These are phyloP conservation scores for Cyclophora punctaria DNA, from an alignment of 2,888 invertebrate genomes.

Conservation along the genomic window DNA sequence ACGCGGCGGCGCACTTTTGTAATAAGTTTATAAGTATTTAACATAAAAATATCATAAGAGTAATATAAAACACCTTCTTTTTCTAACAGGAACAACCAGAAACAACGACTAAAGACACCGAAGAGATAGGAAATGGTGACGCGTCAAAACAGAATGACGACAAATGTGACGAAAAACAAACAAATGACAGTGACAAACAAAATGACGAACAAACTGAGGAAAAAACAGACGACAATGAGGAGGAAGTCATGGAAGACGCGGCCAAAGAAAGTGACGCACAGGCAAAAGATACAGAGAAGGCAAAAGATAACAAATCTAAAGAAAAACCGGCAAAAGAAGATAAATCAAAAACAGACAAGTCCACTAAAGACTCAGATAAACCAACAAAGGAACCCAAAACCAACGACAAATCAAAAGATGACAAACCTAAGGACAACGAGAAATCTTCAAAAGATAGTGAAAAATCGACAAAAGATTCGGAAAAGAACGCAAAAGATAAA, in stretches of 20 bases:
- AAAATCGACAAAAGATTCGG: conserved; percentile 3
- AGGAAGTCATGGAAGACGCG: conserved; percentile 12
- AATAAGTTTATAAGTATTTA: too few species aligned
- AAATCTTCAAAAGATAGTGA: conserved; percentile 7
- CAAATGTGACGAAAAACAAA: conserved; percentile 6
- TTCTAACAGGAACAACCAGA: too few species aligned
- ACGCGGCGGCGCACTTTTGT: too few species aligned
- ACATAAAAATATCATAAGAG: too few species aligned
- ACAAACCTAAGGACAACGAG: conserved; percentile 5
- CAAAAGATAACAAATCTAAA: conserved; percentile 1
- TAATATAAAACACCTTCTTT: too few species aligned
- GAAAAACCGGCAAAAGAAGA: neutral
- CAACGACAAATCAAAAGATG: conserved; percentile 6
- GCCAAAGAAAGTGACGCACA: conserved; percentile 20
- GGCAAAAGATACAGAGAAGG: conserved; percentile 12
- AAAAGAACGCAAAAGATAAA: conserved; percentile 3
- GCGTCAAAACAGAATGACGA: neutral
- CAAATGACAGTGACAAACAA: conserved; percentile 15
- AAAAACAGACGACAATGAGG: neutral
- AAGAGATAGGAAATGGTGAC: too few species aligned
- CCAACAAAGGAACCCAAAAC: conserved; percentile 1
- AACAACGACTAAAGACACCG: too few species aligned
- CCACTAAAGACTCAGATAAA: conserved; percentile 8
- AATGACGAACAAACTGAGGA: neutral
- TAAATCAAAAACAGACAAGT: neutral